Evolutionary conservation across 2,113 vertebrate genomes (phyloP), one percentile per base, ranked within the genome.

Genomic region (Lycocorax pyrrhopterus): DNA sequence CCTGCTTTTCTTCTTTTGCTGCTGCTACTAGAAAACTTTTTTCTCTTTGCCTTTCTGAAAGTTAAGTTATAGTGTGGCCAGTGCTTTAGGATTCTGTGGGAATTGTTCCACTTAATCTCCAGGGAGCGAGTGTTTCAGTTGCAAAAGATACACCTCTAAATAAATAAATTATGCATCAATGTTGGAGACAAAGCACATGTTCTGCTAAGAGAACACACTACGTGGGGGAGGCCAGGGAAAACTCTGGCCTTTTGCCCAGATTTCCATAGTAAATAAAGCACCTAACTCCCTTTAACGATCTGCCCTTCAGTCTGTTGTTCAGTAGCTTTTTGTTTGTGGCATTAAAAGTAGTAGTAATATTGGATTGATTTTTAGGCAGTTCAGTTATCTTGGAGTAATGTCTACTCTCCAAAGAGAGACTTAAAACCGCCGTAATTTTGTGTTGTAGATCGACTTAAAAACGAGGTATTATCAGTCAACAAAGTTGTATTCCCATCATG

Each of bases 1-100:
- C 94, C 68, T 92, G 68, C 55, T 84, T 94, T 87, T 93, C 71
- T 96, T 72, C 81, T 81, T 78, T 89, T 1, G 7, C 63, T 95
- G 59, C 68, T 90, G 72, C 86, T 96, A 39, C 41, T 78, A 78
- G 56, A 89, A 95, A 55, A 86, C n/a, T 41, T 77, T 29, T 53
- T 75, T 56, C 10, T 23, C 10, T 29, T 21, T 22, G 55, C 30
- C 35, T 73, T 78, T 88, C 27, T 71, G 62, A 25, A 80, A 84
- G 43, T 67, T 84, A 77, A 56, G 63, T 12, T 81, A 19, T 44
- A 84, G 20, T 33, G 33, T 73, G 76, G 27, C 35, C 27, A 16
- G 6, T 52, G 22, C n/a, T 75, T 88, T 93, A 69, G 43, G 41
- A 64, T 90, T 95, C 84, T 86, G 64, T 92, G 92, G 75, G 85